These are phyloP conservation scores for Conger conger DNA, from an alignment of 2,113 vertebrate genomes.

Conservation along the genomic window DNA sequence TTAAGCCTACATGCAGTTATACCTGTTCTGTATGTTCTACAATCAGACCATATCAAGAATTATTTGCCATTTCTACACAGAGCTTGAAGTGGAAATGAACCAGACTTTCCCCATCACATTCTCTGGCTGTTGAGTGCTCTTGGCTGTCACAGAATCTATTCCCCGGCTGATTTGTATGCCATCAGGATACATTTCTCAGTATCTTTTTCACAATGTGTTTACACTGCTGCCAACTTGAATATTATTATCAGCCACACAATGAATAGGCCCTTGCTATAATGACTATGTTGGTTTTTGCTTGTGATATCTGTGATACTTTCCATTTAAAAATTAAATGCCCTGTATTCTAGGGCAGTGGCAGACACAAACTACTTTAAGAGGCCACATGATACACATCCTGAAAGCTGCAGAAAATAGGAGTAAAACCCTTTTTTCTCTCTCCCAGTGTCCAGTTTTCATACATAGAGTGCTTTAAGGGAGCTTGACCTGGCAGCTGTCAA, in stretches of 20 bases:
- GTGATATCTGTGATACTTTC: background rate
- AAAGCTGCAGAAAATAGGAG: conserved; percentile 54
- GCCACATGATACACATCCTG: conserved; percentile 61
- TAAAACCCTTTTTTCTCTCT: conserved; percentile 60
- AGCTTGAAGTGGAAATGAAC: background rate
- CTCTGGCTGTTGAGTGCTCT: background rate
- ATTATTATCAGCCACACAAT: background rate
- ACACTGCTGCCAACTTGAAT: background rate
- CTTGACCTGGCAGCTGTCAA: background rate
- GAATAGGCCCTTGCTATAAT: background rate
- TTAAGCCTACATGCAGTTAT: background rate
- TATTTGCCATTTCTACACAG: background rate
- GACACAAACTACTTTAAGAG: conserved; percentile 48
- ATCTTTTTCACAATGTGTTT: background rate
- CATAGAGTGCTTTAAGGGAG: conserved; percentile 22
- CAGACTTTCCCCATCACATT: no score
- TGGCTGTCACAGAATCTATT: background rate
- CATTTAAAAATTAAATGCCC: conserved; percentile 29
- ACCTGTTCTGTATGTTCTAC: background rate
- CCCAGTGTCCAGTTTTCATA: conserved; percentile 46
- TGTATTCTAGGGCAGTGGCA: conserved; percentile 47
- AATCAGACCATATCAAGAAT: background rate
- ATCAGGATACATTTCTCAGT: background rate
- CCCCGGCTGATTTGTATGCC: background rate
- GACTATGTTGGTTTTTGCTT: background rate